phyloP scores from a whole-genome alignment of 2,113 vertebrate genomes.

The Meles meles region DNA sequence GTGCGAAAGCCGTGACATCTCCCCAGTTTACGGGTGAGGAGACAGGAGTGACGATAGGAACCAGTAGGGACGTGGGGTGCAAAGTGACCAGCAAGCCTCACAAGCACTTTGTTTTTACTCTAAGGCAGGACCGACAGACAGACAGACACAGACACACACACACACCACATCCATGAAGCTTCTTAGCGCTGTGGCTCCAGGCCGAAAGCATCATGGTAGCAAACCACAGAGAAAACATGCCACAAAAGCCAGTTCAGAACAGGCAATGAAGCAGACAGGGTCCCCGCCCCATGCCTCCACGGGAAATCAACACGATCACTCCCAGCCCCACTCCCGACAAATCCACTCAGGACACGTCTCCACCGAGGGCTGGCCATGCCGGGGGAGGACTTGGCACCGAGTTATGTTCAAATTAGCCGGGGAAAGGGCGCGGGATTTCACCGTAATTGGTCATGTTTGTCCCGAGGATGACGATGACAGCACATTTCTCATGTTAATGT shows the following conservation, averaged over 20 bases:
- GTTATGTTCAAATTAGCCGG: slow-evolving; percentile 42
- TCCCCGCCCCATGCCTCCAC: not conserved
- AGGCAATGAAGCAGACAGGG: not conserved
- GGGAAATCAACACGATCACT: rapidly evolving
- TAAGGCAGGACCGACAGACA: not conserved
- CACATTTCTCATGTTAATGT: slow-evolving; percentile 68
- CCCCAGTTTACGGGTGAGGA: not conserved
- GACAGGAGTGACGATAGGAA: rapidly evolving
- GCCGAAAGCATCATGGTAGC: not conserved
- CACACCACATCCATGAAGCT: not conserved
- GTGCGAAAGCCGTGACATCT: rapidly evolving
- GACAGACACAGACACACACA: not conserved
- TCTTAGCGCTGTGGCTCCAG: not conserved
- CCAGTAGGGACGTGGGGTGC: not conserved
- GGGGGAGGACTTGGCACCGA: not conserved
- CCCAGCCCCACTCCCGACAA: not conserved
- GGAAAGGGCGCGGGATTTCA: slow-evolving; percentile 51
- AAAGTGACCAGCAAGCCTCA: not conserved
- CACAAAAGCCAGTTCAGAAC: not conserved
- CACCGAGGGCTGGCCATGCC: not conserved
- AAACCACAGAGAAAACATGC: not conserved
- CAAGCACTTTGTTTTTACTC: not conserved
- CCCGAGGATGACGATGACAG: slow-evolving; percentile 58
- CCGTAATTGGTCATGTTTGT: slow-evolving; percentile 61
- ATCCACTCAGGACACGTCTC: not conserved